Base-by-base conservation (phyloP, 1,140 invertebrate genomes). In the Halotydeus destructor region DNA sequence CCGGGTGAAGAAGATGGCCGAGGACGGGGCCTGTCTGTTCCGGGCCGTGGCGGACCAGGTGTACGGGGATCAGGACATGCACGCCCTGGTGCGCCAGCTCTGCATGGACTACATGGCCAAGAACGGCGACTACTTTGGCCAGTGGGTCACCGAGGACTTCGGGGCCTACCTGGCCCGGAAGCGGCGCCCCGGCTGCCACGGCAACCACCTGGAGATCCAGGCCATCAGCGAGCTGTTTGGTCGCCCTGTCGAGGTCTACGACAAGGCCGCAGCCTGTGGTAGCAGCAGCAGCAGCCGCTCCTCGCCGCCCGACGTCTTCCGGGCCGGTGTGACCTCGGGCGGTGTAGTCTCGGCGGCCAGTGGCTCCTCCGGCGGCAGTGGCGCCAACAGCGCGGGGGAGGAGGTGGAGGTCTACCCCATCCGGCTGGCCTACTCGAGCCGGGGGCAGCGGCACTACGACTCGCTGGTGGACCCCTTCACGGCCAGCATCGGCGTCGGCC, bases 391-490 rank as follows among this genome's bases (percentile, higher is more conserved):
- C n/a, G n/a, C n/a, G n/a, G n/a, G n/a, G n/a, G n/a, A n/a, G n/a
- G n/a, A n/a, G n/a, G n/a, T n/a, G n/a, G n/a, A n/a, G n/a, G n/a
- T n/a, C n/a, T n/a, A n/a, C n/a, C n/a, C n/a, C n/a, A n/a, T n/a
- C n/a, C n/a, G n/a, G n/a, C n/a, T n/a, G n/a, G n/a, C n/a, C n/a
- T n/a, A n/a, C n/a, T n/a, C n/a, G n/a, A n/a, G n/a, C n/a, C n/a
- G n/a, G n/a, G n/a, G n/a, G n/a, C n/a, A n/a, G n/a, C n/a, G 75
- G 38, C 85, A 91, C 62, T 91, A 91, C 55, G 89, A 91, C 61
- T 83, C 78, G 36, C 73, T 91, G 47, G 71, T 85, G 33, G 77
- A 89, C 63, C 85, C 85, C 2, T 79, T 74, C 47, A 9, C 45
- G 18, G 71, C 76, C 21, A 78, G 78, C 9, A 71, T 86, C 39